Evolutionary conservation across 2,888 invertebrate genomes (phyloP).

Genomic region (Apodemia hepburni): DNA sequence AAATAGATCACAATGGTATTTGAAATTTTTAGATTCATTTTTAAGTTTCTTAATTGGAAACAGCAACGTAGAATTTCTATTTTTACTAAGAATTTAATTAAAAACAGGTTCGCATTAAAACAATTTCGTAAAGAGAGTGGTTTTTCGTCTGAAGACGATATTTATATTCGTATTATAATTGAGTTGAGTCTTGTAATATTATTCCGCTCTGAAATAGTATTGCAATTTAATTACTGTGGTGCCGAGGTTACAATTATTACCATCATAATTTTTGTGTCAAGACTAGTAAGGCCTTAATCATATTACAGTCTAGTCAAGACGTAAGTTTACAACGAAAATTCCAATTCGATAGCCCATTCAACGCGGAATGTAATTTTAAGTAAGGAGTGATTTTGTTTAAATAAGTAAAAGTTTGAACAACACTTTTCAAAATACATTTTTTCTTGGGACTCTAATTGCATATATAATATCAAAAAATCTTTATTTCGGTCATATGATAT

Average conservation of each 20-base stretch:
- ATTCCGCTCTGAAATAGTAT: background rate
- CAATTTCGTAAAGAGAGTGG: background rate
- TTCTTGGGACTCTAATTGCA: no score
- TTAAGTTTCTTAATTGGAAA: background rate
- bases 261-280: background rate
- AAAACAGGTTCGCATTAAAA: background rate
- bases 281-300: background rate
- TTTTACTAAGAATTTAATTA: background rate
- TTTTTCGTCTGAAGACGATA: background rate
- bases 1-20: background rate
- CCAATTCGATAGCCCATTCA: no score
- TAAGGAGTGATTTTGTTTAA: no score
- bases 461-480: no score
- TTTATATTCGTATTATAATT: background rate
- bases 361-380: no score
- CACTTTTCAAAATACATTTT: no score
- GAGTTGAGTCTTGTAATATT: background rate
- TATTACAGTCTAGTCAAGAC: no score
- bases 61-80: background rate
- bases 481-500: no score
- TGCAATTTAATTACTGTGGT: no score
- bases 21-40: background rate
- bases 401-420: no score
- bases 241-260: background rate
- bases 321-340: no score